These are phyloP conservation scores for Philereme transversata DNA, from an alignment of 2,888 invertebrate genomes.

Conservation along the genomic window DNA sequence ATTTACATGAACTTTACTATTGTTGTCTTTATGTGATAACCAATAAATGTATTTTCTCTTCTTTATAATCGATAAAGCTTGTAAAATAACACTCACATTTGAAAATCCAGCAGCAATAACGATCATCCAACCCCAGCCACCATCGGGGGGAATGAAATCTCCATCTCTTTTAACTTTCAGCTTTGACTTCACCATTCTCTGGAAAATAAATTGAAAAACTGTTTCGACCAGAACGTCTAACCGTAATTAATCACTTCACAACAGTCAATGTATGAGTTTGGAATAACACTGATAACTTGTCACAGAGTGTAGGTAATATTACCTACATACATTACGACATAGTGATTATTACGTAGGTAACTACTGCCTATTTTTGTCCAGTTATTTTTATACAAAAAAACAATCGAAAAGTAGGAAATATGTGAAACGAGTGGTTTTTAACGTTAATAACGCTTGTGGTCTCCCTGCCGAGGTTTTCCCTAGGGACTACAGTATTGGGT, in stretches of 20 bases:
- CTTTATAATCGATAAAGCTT: too few relatives aligned
- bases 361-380: too few relatives aligned
- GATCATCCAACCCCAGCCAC: slow-evolving; percentile 91
- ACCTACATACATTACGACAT: too few relatives aligned
- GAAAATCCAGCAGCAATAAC: slow-evolving; percentile 88
- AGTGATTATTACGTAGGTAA: background rate
- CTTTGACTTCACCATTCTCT: slow-evolving; percentile 59
- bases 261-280: background rate
- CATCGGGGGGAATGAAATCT: slow-evolving; percentile 88
- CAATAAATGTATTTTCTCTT: too few relatives aligned
- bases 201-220: slow-evolving; percentile 4
- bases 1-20: too few relatives aligned
- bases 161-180: slow-evolving; percentile 72
- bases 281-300: slow-evolving; percentile 9
- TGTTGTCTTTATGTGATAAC: too few relatives aligned
- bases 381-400: too few relatives aligned
- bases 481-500: too few relatives aligned
- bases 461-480: too few relatives aligned
- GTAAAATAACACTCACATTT: slow-evolving; percentile 84
- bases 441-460: too few relatives aligned
- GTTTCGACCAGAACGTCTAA: background rate
- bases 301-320: background rate
- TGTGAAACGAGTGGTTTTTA: too few relatives aligned
- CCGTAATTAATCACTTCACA: slow-evolving; percentile 6
- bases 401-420: too few relatives aligned